These are phyloP conservation scores for Apodemia duryi DNA, from an alignment of 2,888 invertebrate genomes.

Conservation along the genomic window DNA sequence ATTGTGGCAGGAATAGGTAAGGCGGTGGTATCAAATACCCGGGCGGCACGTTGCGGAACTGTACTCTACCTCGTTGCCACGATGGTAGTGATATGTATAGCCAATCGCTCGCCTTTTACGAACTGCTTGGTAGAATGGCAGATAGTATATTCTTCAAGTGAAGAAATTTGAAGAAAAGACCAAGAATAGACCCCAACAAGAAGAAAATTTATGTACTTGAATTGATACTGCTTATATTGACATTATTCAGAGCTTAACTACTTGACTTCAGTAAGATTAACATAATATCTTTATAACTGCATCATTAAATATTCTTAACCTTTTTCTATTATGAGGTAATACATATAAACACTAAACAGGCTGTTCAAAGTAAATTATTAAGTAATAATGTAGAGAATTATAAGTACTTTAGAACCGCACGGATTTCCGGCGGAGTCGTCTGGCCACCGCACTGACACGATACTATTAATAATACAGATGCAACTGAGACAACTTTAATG, in stretches of 20 bases:
- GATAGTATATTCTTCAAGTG: no score
- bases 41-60: no score
- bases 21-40: no score
- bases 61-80: no score
- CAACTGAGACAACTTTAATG: conserved; percentile 31
- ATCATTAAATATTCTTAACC: not conserved
- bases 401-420: conserved; percentile 33
- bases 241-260: not conserved
- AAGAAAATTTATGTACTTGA: no score
- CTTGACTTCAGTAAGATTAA: not conserved
- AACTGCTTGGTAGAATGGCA: no score
- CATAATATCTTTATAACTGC: not conserved
- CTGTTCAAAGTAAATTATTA: conserved; percentile 18
- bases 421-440: conserved; percentile 56
- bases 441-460: conserved; percentile 32
- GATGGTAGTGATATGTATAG: no score
- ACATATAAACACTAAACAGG: conserved; percentile 11
- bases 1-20: no score
- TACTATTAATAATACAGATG: conserved; percentile 39
- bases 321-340: conserved; percentile 5
- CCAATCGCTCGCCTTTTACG: no score
- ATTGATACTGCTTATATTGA: not conserved
- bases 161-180: no score
- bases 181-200: no score
- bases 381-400: conserved; percentile 17